Percentiles rank a stretch among this genome's conserved stretches.
Conservation (phyloP, 2,113 vertebrate genomes). For the Eudorcas thomsonii region DNA sequence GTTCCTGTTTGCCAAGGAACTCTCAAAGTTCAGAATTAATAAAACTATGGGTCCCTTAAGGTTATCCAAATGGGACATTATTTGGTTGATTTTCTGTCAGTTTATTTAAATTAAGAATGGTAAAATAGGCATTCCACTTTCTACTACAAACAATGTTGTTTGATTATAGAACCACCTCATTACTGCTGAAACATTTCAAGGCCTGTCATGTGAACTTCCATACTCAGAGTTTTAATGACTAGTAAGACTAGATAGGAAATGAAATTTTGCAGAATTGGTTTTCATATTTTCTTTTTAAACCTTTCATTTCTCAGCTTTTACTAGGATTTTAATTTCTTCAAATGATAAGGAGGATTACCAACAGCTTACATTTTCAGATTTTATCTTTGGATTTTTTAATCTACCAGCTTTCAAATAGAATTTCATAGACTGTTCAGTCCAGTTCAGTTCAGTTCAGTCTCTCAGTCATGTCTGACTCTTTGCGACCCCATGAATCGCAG, state of each 20-base stretch:
- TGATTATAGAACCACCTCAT: rapidly evolving
- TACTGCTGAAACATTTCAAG: not conserved
- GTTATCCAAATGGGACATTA: not conserved
- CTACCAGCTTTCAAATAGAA: conserved; percentile 20
- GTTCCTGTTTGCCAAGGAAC: not conserved
- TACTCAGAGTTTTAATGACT: not conserved
- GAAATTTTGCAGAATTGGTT: not conserved
- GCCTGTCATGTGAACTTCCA: not conserved
- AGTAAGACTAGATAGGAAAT: conserved; percentile 24
- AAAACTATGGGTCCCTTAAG: not conserved
- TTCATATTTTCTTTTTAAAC: not conserved
- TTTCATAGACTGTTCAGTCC: not conserved
- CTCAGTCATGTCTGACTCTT: no score
- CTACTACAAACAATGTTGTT: not conserved
- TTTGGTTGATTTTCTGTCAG: not conserved
- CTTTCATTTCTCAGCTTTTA: not conserved
- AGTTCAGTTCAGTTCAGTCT: no score
- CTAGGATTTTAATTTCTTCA: conserved; percentile 39
- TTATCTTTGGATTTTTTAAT: conserved; percentile 7
- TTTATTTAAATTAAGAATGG: not conserved
- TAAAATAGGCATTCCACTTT: not conserved
- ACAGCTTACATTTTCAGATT: not conserved
- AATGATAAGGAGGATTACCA: not conserved
- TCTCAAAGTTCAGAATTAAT: conserved; percentile 8
- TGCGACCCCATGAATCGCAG: no score